Percentiles rank a stretch among this genome's conserved stretches.
phyloP scores from a whole-genome alignment of 2,797 vertebrate species.

The Platyrinchus mystaceus region DNA sequence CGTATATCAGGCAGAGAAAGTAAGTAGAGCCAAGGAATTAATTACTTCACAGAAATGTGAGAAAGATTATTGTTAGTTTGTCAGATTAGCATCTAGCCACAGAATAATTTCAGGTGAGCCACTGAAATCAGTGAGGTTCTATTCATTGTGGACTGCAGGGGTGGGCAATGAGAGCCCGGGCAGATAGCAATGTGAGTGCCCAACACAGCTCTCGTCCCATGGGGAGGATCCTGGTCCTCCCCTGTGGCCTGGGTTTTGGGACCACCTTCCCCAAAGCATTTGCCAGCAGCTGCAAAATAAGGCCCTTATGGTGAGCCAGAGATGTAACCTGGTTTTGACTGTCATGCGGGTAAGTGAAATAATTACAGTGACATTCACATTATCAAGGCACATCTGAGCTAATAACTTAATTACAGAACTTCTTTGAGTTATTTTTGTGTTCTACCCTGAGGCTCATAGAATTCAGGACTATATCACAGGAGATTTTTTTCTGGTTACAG shows the following conservation, averaged over 20 bases:
- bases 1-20: background rate
- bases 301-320: background rate
- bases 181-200: background rate
- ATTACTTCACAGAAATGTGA: background rate
- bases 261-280: background rate
- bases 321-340: background rate
- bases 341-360: background rate
- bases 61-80: background rate
- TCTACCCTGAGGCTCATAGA: background rate
- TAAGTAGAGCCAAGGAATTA: background rate
- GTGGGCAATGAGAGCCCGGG: accelerated
- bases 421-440: background rate
- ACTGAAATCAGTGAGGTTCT: background rate
- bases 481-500: background rate
- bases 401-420: background rate
- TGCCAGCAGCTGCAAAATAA: accelerated
- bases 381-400: background rate
- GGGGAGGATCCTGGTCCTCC: background rate
- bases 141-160: background rate
- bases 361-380: background rate
- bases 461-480: background rate
- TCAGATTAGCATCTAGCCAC: background rate
- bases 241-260: background rate
- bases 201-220: accelerated
- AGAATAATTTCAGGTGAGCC: background rate